phyloP scores from a whole-genome alignment of 2,113 vertebrate species.

The Equus quagga region DNA sequence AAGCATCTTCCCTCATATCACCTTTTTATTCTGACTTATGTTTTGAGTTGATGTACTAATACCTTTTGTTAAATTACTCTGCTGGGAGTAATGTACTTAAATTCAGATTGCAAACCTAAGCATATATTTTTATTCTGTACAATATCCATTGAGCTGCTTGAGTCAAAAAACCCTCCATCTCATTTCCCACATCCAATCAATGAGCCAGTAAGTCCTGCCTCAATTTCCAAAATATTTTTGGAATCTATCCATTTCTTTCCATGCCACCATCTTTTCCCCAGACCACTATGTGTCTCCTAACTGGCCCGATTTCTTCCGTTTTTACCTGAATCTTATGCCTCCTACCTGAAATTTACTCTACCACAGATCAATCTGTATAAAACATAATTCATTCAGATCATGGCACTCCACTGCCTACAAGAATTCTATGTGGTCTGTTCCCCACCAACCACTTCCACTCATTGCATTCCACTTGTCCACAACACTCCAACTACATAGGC shows the following conservation, averaged over 20 bases:
- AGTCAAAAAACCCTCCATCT: neutral
- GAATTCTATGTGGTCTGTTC: neutral
- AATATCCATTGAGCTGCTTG: neutral
- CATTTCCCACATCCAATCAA: neutral
- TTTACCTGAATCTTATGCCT: neutral
- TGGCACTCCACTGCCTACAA: neutral
- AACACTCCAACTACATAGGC: neutral
- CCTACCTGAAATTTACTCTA: neutral
- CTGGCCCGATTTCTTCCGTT: neutral
- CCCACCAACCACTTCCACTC: neutral
- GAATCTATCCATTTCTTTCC: neutral
- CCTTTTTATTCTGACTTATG: neutral
- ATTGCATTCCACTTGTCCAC: neutral
- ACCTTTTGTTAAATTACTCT: slow-evolving; percentile 22
- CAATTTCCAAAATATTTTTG: slow-evolving; percentile 16
- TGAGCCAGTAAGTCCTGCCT: neutral
- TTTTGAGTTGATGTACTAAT: neutral
- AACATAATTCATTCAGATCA: neutral
- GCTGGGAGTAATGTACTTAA: neutral
- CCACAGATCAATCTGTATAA: neutral
- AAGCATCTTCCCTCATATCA: neutral
- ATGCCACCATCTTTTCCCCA: neutral
- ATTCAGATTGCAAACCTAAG: neutral
- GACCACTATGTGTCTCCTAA: neutral
- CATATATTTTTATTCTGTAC: slow-evolving; percentile 17